Percentiles rank a stretch among this genome's conserved stretches.
Conservation (phyloP, 2,797 vertebrate genomes). For the Sarcophilus harrisii region DNA sequence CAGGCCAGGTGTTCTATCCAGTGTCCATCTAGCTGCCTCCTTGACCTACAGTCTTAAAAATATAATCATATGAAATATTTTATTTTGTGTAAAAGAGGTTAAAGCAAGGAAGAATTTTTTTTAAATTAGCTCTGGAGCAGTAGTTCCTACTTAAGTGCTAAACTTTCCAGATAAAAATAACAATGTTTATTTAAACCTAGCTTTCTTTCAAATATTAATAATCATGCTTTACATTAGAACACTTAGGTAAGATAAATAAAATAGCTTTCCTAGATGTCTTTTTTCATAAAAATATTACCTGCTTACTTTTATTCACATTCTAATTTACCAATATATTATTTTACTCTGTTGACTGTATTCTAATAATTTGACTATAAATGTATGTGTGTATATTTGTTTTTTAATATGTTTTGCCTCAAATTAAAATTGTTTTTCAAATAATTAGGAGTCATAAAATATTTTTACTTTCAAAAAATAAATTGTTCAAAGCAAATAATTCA, state of each 20-base stretch:
- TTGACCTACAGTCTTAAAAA: constrained; percentile 74
- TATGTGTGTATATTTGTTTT: neutral
- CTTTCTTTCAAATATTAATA: constrained; percentile 83
- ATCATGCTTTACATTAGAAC: constrained; percentile 79
- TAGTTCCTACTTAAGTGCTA: constrained; percentile 77
- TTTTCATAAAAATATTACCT: constrained; percentile 70
- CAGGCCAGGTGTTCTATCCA: no score
- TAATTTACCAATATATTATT: constrained; percentile 29
- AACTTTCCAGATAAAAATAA: constrained; percentile 80
- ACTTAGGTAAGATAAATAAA: constrained; percentile 77
- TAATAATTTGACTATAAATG: constrained; percentile 1
- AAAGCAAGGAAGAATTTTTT: constrained; percentile 79
- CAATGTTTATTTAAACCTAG: constrained; percentile 81
- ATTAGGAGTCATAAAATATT: neutral
- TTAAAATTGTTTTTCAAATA: constrained; percentile 1
- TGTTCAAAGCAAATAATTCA: neutral
- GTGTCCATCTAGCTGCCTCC: no score
- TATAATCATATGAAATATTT: constrained; percentile 76
- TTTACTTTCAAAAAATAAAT: neutral
- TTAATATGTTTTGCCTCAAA: neutral
- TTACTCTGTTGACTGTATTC: neutral
- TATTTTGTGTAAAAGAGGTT: constrained; percentile 79
- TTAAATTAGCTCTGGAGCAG: constrained; percentile 72
- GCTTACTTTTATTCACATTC: constrained; percentile 56
- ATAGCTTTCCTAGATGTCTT: constrained; percentile 73